phyloP scores from a whole-genome alignment of 1,140 invertebrate species.

The Vanessa tameamea region DNA sequence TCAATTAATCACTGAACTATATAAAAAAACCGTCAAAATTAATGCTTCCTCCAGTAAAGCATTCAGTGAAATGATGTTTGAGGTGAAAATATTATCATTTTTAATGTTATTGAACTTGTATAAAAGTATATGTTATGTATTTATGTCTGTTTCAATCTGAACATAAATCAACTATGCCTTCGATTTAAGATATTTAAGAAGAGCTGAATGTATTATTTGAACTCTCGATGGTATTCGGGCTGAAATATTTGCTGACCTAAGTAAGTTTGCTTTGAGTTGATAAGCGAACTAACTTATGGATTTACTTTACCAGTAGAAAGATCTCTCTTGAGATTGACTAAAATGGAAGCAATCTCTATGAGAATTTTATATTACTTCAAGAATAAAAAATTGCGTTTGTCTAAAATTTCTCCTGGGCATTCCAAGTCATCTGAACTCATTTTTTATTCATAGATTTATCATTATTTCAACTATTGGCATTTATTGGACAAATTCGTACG shows the following conservation, averaged over 20 bases:
- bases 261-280: constrained; percentile 27
- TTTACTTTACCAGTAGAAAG: constrained; percentile 5
- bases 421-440: background rate
- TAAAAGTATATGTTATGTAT: no score
- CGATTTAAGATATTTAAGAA: constrained; percentile 4
- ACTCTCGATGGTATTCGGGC: constrained; percentile 17
- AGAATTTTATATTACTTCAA: constrained; percentile 2
- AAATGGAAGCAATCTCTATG: constrained; percentile 32
- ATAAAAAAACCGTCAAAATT: no score
- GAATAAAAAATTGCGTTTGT: background rate
- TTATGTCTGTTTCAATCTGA: background rate
- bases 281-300: constrained; percentile 24
- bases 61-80: no score
- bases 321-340: constrained; percentile 2
- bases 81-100: no score
- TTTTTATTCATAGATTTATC: background rate
- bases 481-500: constrained; percentile 1
- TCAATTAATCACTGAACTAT: no score
- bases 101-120: no score
- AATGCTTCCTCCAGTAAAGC: no score
- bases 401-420: constrained; percentile 4
- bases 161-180: background rate
- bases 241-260: constrained; percentile 14
- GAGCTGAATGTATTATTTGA: constrained; percentile 11
- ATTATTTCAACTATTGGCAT: background rate